A percentile compares a stretch with the other conserved stretches of the same genome.
Evolutionary conservation across 2,888 invertebrate genomes (phyloP).

Genomic region (Lepidochrysops patricia): DNA sequence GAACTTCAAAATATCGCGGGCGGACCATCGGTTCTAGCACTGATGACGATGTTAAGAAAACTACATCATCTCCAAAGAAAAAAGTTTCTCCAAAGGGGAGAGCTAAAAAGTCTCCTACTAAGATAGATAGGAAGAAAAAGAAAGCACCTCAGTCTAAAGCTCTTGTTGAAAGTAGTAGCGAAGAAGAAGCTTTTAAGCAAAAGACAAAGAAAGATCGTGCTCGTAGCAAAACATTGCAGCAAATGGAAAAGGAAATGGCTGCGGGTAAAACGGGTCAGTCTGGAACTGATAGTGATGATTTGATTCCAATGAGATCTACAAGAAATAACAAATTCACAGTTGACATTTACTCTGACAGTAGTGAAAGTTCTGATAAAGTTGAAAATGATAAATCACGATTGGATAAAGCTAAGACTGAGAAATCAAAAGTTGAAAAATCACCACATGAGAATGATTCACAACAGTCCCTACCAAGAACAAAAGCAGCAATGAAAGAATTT

Average conservation of each 20-base stretch:
- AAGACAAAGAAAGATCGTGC: slow-evolving; percentile 59
- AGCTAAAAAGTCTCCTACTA: slow-evolving; percentile 55
- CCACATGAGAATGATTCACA: slow-evolving; percentile 80
- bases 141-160: slow-evolving; percentile 61
- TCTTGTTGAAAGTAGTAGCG: slow-evolving; percentile 76
- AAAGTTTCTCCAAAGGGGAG: slow-evolving; percentile 61
- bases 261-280: slow-evolving; percentile 72
- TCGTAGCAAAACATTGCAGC: slow-evolving; percentile 77
- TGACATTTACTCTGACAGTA: slow-evolving; percentile 90
- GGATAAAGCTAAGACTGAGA: slow-evolving; percentile 67
- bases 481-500: slow-evolving; percentile 90
- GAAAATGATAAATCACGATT: slow-evolving; percentile 57
- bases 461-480: slow-evolving; percentile 81
- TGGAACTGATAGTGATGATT: slow-evolving; percentile 86
- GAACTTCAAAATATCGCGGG: slow-evolving; percentile 45
- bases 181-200: slow-evolving; percentile 68
- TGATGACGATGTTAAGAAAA: slow-evolving; percentile 72
- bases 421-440: slow-evolving; percentile 74
- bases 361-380: slow-evolving; percentile 51
- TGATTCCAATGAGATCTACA: slow-evolving; percentile 77
- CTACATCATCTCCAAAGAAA: slow-evolving; percentile 58
- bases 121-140: slow-evolving; percentile 69
- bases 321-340: slow-evolving; percentile 76
- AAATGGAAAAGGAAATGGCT: slow-evolving; percentile 83
- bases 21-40: slow-evolving; percentile 71